Base-by-base conservation (phyloP, 35 echinoderm and acorn worm species). In the Eucidaris tribuloides region DNA sequence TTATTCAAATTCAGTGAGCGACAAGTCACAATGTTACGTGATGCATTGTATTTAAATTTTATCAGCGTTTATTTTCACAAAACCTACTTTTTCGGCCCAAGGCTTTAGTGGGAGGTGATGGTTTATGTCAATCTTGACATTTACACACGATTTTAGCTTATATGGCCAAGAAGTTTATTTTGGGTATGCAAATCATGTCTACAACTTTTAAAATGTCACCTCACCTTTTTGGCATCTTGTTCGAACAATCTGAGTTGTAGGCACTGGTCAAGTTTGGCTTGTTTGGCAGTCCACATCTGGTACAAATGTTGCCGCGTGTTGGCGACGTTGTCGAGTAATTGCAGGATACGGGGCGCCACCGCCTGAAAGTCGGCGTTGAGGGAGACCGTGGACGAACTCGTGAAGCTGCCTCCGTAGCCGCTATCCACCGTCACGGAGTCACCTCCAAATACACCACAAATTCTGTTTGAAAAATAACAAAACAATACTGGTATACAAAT, bases 171-270 rank as follows among this genome's bases (percentile, higher is more conserved):
- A n/a, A n/a, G n/a, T n/a, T n/a, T n/a, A n/a, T n/a, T n/a, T n/a
- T n/a, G n/a, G n/a, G n/a, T n/a, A n/a, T n/a, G n/a, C n/a, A n/a
- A n/a, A n/a, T n/a, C n/a, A n/a, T n/a, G n/a, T n/a, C n/a, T n/a
- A n/a, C n/a, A n/a, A n/a, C n/a, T n/a, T n/a, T n/a, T n/a, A n/a
- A n/a, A 9, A 84, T 77, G 18, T 45, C 7, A 42, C 45, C 59
- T 58, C 40, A 99, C 96, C 90, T 99, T 93, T 68, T 88, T 77
- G 43, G 80, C 71, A 76, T 97, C 94, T 46, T 97, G 94, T 60
- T 97, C 94, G 86, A 84, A 97, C 19, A 97, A 36, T 65, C 89
- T 84, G 43, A 97, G 81, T 65, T 97, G 89, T 65, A 97, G 60
- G 77, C 89, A 88, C 64, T 97, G 89, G 42, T 97, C 94, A 13